Conservation (phyloP, 2,113 vertebrate species). For the Aspiorhynchus laticeps region DNA sequence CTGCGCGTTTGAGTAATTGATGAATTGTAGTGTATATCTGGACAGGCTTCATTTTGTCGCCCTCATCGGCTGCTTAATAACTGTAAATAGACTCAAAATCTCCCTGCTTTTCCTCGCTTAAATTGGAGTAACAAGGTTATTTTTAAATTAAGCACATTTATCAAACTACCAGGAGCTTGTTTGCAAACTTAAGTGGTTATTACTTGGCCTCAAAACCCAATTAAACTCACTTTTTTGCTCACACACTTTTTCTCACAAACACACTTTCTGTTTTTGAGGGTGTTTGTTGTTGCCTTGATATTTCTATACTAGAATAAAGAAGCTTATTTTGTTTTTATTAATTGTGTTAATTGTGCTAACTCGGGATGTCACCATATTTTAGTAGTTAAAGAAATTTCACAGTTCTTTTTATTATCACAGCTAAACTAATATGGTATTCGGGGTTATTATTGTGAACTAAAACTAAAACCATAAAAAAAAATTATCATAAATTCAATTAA, state of each 20-base stretch:
- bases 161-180: constrained; percentile 27
- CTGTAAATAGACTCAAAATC: constrained; percentile 29
- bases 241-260: constrained; percentile 21
- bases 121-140: constrained; percentile 28
- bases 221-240: constrained; percentile 7
- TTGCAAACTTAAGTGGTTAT: constrained; percentile 35
- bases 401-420: not conserved
- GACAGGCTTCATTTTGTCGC: constrained; percentile 24
- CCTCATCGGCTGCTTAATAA: constrained; percentile 28
- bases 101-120: constrained; percentile 8
- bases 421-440: not conserved
- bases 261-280: constrained; percentile 9
- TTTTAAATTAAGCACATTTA: constrained; percentile 42
- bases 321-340: not conserved
- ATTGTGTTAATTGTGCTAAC: not conserved
- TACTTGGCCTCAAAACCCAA: constrained; percentile 41
- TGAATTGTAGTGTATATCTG: constrained; percentile 16
- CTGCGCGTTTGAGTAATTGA: constrained; percentile 25
- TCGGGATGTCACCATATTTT: not conserved
- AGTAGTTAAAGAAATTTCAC: not conserved
- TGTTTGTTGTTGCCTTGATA: no score
- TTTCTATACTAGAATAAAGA: not conserved
- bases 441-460: not conserved
- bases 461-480: no score
- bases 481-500: no score